Evolutionary conservation across 2,797 vertebrate species (phyloP).

Genomic region (Enteromius fasciolatus): DNA sequence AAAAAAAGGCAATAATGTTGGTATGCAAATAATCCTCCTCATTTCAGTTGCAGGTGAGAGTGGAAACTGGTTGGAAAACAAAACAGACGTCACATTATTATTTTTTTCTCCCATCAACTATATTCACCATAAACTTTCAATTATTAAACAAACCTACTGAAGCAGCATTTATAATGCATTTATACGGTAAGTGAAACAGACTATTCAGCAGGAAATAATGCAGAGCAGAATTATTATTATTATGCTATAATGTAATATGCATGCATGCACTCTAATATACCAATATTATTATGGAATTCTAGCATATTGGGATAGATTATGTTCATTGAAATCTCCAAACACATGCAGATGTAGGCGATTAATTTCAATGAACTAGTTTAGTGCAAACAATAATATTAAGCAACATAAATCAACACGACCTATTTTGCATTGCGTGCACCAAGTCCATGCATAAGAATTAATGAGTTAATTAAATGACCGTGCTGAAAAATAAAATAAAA

Average conservation of each 20-base stretch:
- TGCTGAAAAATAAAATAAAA: neutral
- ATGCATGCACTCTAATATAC: neutral
- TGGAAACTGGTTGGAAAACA: neutral
- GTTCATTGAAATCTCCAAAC: neutral
- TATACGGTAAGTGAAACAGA: neutral
- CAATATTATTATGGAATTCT: neutral
- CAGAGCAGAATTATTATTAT: neutral
- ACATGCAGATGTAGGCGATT: neutral
- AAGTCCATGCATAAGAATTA: neutral
- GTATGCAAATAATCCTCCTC: slow-evolving; percentile 1
- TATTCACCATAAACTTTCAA: neutral
- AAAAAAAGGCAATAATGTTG: neutral
- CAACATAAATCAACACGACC: slow-evolving; percentile 1
- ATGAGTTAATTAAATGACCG: neutral
- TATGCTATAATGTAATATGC: neutral
- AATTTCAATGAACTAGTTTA: neutral
- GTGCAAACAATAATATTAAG: neutral
- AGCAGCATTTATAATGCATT: neutral
- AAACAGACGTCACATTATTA: neutral
- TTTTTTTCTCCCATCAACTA: neutral
- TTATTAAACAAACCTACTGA: neutral
- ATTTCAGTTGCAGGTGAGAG: slow-evolving; percentile 14
- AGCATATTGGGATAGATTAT: neutral
- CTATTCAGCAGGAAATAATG: neutral
- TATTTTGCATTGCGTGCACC: neutral